Evolutionary conservation across 2,113 vertebrate species (phyloP).

Genomic region (western clawed frog (Xenopus tropicalis)): DNA sequence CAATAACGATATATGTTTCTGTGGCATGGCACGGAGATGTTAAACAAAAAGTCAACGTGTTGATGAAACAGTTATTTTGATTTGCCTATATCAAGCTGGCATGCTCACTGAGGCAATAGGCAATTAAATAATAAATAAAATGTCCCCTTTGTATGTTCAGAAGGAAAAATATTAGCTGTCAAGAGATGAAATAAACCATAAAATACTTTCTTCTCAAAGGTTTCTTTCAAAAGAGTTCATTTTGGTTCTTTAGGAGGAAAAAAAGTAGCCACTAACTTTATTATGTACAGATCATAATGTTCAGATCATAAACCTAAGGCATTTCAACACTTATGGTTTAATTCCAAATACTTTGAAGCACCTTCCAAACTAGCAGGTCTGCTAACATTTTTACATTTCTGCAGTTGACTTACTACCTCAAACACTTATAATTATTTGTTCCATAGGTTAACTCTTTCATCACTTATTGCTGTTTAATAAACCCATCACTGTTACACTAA

Average conservation of each 20-base stretch:
- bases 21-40: background rate
- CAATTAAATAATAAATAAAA: constrained; percentile 15
- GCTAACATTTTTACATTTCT: constrained; percentile 1
- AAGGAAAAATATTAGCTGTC: constrained; percentile 38
- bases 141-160: constrained; percentile 9
- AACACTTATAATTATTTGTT: background rate
- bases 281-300: constrained; percentile 34
- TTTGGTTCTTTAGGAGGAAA: constrained; percentile 21
- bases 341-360: constrained; percentile 12
- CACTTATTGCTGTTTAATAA: background rate
- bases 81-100: constrained; percentile 10
- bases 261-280: constrained; percentile 35
- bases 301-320: constrained; percentile 31
- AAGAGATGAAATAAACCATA: constrained; percentile 21
- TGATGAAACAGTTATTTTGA: constrained; percentile 18
- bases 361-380: background rate
- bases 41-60: constrained; percentile 19
- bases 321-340: constrained; percentile 32
- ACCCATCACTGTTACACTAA: no score
- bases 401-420: background rate
- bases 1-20: background rate
- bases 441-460: background rate
- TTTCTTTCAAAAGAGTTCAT: constrained; percentile 31
- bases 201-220: constrained; percentile 32
- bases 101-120: background rate